Evolutionary conservation across 1,140 invertebrate genomes (phyloP).

Genomic region (Araneus ventricosus): DNA sequence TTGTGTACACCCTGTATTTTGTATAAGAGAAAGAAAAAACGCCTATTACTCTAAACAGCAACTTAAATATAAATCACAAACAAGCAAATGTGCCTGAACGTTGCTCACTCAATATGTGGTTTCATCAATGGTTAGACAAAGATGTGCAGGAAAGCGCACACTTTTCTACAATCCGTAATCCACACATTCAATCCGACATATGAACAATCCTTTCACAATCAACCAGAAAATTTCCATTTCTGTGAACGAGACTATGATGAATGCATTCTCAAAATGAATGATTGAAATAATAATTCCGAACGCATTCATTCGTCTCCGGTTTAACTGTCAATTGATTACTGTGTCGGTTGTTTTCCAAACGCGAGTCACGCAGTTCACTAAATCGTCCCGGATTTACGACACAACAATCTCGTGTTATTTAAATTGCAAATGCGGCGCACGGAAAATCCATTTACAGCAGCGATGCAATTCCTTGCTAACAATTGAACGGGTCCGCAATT

Average conservation of each 20-base stretch:
- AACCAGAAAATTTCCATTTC: neutral
- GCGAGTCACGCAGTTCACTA: constrained; percentile 4
- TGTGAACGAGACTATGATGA: neutral
- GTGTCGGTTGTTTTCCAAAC: neutral
- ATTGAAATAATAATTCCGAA: neutral
- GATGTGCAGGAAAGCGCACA: neutral
- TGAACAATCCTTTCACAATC: neutral
- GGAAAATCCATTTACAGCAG: constrained; percentile 2
- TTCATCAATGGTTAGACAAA: too few species aligned
- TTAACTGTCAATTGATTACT: constrained; percentile 29
- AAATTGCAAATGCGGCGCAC: constrained; percentile 12
- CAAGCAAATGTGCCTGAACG: too few species aligned
- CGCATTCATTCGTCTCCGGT: neutral
- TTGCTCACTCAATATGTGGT: too few species aligned
- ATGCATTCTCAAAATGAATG: neutral
- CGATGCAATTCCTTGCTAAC: neutral
- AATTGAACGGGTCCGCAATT: neutral
- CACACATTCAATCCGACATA: neutral
- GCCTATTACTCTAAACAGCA: too few species aligned
- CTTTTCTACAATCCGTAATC: neutral
- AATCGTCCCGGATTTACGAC: constrained; percentile 36
- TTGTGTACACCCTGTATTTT: too few species aligned
- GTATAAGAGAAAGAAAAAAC: too few species aligned
- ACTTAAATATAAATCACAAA: too few species aligned
- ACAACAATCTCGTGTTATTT: neutral